Base-by-base conservation (phyloP, 2,113 vertebrate genomes). In the Corythaeola cristata region DNA sequence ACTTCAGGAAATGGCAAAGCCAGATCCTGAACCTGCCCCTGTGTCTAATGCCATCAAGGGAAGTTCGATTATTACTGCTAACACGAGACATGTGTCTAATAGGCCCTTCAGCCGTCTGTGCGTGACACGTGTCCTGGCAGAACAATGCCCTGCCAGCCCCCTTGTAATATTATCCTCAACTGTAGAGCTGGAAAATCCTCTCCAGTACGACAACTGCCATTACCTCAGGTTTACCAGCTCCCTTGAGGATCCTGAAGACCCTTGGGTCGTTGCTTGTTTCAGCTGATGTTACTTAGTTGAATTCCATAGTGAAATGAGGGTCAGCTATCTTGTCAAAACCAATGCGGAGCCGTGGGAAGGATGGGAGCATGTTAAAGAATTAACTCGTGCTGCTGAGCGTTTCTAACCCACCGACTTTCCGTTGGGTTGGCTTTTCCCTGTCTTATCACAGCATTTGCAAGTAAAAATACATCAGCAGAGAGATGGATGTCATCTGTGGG, bases 121-220 rank as follows among this genome's bases (percentile, higher is more conserved):
- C 23, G 4, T 76, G 59, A 5, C 71, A 30, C 22, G 20, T n/a
- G 53, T n/a, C 66, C 30, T 37, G 88, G 76, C 74, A 92, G 58
- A 93, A 92, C 64, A 81, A 86, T 47, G 24, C 68, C 47, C 33
- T 94, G 78, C 81, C 75, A 39, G 53, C 45, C 21, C 3, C 35
- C 2, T 3, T 35, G 71, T 45, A 76, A 52, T 8, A 22, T 49
- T 75, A 69, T n/a, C 81, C 78, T 28, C 67, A 37, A 20, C 12
- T 73, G 78, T 39, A 63, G 80, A 50, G 93, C 67, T 92, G 86
- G 63, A 81, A 85, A 95, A 88, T 75, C 93, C 82, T 85, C 62
- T 45, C 62, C 75, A 37, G 12, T 1, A 14, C 22, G 16, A 88
- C 71, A 83, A 73, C 62, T 33, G 63, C 74, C 60, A 10, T 82